Percentiles rank a stretch among this genome's conserved stretches.
Evolutionary conservation across 2,113 vertebrate genomes (phyloP).

Genomic region (Ictalurus furcatus): DNA sequence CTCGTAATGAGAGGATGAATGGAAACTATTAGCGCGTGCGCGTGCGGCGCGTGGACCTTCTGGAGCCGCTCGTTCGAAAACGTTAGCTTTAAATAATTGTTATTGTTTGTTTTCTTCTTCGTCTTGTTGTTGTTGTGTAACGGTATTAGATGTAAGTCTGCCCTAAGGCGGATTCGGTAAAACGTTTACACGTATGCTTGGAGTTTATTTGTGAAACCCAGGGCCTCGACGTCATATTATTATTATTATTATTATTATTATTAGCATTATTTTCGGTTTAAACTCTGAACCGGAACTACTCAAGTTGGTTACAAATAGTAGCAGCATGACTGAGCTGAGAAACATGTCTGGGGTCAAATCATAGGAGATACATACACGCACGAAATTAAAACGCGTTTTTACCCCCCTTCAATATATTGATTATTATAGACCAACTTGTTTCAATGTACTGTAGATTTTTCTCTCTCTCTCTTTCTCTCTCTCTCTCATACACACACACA

Average conservation of each 20-base stretch:
- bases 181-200: not conserved
- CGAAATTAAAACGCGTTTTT: not conserved
- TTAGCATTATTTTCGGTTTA: not conserved
- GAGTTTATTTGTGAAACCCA: constrained; percentile 8
- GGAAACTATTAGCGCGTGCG: constrained; percentile 67
- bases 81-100: constrained; percentile 55
- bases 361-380: not conserved
- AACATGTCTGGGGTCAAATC: not conserved
- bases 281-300: not conserved
- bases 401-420: not conserved
- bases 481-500: constrained; percentile 5
- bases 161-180: constrained; percentile 1
- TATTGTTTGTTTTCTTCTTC: constrained; percentile 49
- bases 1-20: constrained; percentile 60
- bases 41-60: constrained; percentile 19
- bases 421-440: not conserved
- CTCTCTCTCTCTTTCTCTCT: too few relatives aligned
- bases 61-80: constrained; percentile 61
- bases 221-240: constrained; percentile 25
- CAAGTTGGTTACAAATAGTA: not conserved
- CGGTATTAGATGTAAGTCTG: not conserved
- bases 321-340: not conserved
- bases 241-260: not conserved
- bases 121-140: not conserved
- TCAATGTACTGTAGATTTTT: not conserved